Base-by-base conservation (phyloP, 1,140 invertebrate species). In the Elymnias hypermnestra region DNA sequence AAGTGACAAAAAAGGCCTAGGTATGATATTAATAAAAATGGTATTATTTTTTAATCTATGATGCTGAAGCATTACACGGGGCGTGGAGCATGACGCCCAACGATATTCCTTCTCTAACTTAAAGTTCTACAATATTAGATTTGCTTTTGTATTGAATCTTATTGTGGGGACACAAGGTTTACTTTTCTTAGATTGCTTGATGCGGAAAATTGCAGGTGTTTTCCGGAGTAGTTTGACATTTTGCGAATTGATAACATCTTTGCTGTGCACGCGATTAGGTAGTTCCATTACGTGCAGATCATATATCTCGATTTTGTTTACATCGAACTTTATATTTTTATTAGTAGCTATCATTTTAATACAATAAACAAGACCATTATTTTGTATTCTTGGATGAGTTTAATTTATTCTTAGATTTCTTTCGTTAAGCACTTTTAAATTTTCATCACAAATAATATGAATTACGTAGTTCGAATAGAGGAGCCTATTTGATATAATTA, bases 171-270 rank as follows among this genome's bases (percentile, higher is more conserved):
- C 7, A 28, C 26, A 53, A 36, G 9, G 37, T 22, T 6, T 12
- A 26, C 26, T 45, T 35, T 45, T 7, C 17, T 31, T 26, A 19
- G 17, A 43, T 25, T 22, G 9, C 3, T 23, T 12, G 3, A 3
- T 3, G 19, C 2, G 22, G 9, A 9, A 25, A 21, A 36, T 52
- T 48, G 29, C 29, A 35, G 31, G 23, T 17, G 15, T 37, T 23
- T 23, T 47, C 36, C 48, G 10, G 25, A 39, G 39, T 42, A 43
- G 35, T 50, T 58, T 54, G 50, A 53, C 51, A 40, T 58, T 50
- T 58, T 53, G 43, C 37, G 56, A 58, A 58, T 58, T 50, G 56
- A 58, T 58, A 53, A 53, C 56, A 53, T 53, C 51, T 53, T 45
- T 28, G 49, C 44, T 29, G 38, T 41, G 49, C 49, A 57, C 44